These are phyloP conservation scores for Dasypolia templi DNA, from an alignment of 2,888 invertebrate species.

Conservation along the genomic window DNA sequence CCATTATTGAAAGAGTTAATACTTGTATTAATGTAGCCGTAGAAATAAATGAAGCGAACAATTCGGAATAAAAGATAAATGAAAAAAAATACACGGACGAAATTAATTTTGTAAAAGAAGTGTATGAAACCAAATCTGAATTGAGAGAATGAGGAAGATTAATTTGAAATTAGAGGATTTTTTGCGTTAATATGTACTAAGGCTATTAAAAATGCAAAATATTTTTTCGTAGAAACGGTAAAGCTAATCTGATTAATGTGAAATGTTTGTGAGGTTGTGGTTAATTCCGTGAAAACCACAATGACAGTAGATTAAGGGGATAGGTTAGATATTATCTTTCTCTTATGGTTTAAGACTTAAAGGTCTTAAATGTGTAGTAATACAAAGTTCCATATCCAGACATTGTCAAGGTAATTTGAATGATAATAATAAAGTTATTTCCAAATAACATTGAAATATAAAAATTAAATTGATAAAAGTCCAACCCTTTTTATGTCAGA, in stretches of 20 bases:
- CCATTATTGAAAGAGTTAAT: conserved; percentile 57
- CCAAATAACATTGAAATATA: conserved; percentile 1
- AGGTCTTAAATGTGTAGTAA: neutral
- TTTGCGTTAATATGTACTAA: conserved; percentile 12
- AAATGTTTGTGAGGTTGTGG: neutral
- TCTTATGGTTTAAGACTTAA: too few species aligned
- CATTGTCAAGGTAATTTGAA: neutral
- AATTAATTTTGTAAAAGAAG: conserved; percentile 56
- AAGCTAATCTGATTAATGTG: conserved; percentile 26
- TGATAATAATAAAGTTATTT: neutral
- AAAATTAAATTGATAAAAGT: neutral
- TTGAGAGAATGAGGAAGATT: conserved; percentile 43
- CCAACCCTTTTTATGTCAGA: neutral
- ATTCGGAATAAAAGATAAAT: conserved; percentile 55
- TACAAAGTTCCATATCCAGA: neutral
- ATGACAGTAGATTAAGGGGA: neutral
- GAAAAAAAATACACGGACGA: conserved; percentile 49
- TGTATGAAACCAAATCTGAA: conserved; percentile 50
- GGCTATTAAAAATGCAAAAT: conserved; percentile 16
- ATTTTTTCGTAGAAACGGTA: conserved; percentile 1
- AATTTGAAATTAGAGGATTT: conserved; percentile 36
- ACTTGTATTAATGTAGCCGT: conserved; percentile 54
- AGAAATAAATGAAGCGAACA: conserved; percentile 47
- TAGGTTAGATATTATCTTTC: neutral
- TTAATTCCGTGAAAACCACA: neutral